A percentile compares a stretch with the other conserved stretches of the same genome.
phyloP scores from a whole-genome alignment of 2,797 vertebrate species.

The Pantherophis alleghaniensis region DNA sequence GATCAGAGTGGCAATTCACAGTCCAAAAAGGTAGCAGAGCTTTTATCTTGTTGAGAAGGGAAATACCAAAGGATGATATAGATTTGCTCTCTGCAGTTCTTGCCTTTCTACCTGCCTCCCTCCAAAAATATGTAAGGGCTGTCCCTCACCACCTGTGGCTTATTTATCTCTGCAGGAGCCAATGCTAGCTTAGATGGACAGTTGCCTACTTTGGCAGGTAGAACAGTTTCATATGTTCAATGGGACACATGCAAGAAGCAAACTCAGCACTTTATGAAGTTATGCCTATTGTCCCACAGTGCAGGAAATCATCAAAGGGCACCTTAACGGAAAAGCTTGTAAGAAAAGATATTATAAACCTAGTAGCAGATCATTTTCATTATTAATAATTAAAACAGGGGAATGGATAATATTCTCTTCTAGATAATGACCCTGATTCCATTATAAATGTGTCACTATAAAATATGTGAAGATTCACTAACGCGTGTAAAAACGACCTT shows the following conservation, averaged over 20 bases:
- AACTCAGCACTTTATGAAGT: no score
- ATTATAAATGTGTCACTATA: slow-evolving; percentile 18
- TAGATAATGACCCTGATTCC: slow-evolving; percentile 15
- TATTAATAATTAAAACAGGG: slow-evolving; percentile 18
- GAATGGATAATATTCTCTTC: slow-evolving; percentile 15
- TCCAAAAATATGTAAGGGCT: not conserved
- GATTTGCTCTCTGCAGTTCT: not conserved
- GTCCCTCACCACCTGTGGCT: not conserved
- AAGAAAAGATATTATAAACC: slow-evolving; percentile 3
- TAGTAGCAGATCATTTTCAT: not conserved
- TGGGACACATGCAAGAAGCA: not conserved
- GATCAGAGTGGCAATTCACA: not conserved
- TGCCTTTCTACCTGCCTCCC: not conserved
- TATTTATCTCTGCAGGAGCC: not conserved
- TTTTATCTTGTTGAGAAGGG: not conserved
- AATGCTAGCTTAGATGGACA: not conserved
- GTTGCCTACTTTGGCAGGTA: not conserved
- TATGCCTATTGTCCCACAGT: not conserved
- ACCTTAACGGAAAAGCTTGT: rapidly evolving
- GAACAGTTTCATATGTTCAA: not conserved
- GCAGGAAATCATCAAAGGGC: not conserved
- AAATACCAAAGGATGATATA: not conserved
- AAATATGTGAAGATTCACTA: slow-evolving; percentile 15
- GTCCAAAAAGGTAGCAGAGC: not conserved
- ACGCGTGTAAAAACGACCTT: not conserved